Evolutionary conservation across 2,113 vertebrate species (phyloP), one percentile per base, ranked within the genome.

Genomic region (Larimichthys crocea): DNA sequence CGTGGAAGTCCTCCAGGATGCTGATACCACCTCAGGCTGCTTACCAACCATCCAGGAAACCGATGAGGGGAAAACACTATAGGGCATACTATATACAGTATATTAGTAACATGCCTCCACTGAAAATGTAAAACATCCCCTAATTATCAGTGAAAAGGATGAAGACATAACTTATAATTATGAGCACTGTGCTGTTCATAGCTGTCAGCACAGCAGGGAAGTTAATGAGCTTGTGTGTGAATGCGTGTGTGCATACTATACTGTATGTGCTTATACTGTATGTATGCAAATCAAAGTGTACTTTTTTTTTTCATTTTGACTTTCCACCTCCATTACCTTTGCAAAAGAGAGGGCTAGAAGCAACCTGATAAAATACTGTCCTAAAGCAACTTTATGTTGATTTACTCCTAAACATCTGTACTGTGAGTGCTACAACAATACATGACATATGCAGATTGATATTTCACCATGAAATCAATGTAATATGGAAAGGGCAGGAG

Each of bases 391-490:
- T 82, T 84, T 49, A 56, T 79, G 73, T 60, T 78, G 63, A 80
- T 92, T 89, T 88, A 83, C 61, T 22, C 49, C 53, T 84, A 40
- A 80, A 73, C 74, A 66, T 46, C 24, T 77, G 56, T 59, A 74
- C 83, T 70, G 44, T 82, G 76, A 74, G 49, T 16, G 20, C 42
- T 74, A 65, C 70, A 75, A 73, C 44, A 80, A 63, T 46, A 87
- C 80, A 86, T 35, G 75, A 79, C 84, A 84, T 77, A 92, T 89
- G 83, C 65, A 86, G 82, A 89, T 89, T 84, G 86, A 93, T 91
- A 87, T 82, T 91, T 89, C 71, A 89, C 68, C 14, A 74, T 17
- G 26, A 79, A 89, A 92, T 92, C 89, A 83, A 92, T 93, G 77
- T 20, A 61, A 80, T 61, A 83, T 86, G 61, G 84, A 90, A 92